Evolutionary conservation across 2,797 vertebrate genomes (phyloP).

Genomic region (Prionace glauca): DNA sequence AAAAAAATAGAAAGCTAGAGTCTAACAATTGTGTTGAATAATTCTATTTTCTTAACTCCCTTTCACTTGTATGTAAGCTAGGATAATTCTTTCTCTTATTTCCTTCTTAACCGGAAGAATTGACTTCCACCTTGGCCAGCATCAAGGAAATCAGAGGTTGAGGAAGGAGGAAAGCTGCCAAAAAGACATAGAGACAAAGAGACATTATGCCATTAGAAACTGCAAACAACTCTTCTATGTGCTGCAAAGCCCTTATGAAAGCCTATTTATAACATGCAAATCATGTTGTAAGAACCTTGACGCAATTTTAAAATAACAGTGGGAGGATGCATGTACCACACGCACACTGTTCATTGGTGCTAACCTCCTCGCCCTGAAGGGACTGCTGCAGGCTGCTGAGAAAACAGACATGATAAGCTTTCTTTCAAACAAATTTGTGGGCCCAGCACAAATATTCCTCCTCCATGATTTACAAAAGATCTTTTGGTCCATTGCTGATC

Average conservation of each 20-base stretch:
- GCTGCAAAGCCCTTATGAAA: background rate
- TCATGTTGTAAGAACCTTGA: too few relatives aligned
- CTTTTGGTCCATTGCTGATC: background rate
- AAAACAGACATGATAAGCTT: background rate
- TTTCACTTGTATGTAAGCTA: background rate
- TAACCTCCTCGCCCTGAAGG: background rate
- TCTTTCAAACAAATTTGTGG: background rate
- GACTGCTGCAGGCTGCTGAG: background rate
- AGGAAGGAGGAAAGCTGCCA: background rate
- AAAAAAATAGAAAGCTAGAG: slow-evolving; percentile 5
- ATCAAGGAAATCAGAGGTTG: background rate
- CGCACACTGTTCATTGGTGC: background rate
- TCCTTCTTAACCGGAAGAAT: background rate
- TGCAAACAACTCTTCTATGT: background rate
- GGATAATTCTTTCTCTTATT: background rate
- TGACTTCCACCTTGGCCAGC: background rate
- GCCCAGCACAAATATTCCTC: background rate
- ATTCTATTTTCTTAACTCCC: background rate
- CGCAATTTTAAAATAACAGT: background rate
- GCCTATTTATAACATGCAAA: background rate
- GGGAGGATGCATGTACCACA: background rate
- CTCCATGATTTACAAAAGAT: background rate
- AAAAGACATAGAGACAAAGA: background rate
- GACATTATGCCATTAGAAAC: background rate
- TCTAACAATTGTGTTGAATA: background rate